Evolutionary conservation across 1,140 invertebrate genomes (phyloP).

Genomic region (Lerema accius): DNA sequence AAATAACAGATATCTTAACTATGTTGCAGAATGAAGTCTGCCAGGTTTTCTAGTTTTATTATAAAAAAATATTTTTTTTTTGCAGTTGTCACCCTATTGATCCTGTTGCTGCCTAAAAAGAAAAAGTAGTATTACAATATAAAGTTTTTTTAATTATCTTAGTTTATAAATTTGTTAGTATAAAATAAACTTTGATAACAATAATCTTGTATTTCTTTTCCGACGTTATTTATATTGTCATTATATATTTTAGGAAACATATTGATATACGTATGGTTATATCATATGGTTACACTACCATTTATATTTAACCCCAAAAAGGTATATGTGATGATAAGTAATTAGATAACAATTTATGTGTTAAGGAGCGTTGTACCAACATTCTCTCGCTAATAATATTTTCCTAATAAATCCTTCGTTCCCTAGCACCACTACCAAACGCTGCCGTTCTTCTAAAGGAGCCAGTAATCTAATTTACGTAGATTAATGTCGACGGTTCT

Average conservation of each 20-base stretch:
- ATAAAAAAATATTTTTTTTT: too few relatives aligned
- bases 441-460: background rate
- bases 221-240: too few relatives aligned
- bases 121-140: conserved; percentile 24
- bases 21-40: too few relatives aligned
- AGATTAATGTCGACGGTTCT: conserved; percentile 17
- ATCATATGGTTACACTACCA: too few relatives aligned
- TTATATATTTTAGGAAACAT: too few relatives aligned
- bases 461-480: conserved; percentile 27
- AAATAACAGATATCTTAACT: too few relatives aligned
- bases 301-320: too few relatives aligned
- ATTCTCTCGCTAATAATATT: background rate
- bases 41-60: too few relatives aligned
- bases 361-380: background rate
- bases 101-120: conserved; percentile 47
- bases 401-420: background rate
- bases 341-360: background rate
- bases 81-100: conserved; percentile 43
- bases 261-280: too few relatives aligned
- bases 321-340: background rate
- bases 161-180: too few relatives aligned
- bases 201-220: background rate
- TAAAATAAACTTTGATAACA: too few relatives aligned
- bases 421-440: background rate
- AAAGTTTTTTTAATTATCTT: too few relatives aligned